Conservation (phyloP, 2,888 invertebrate species). For the Sinohyriopsis cumingii region DNA sequence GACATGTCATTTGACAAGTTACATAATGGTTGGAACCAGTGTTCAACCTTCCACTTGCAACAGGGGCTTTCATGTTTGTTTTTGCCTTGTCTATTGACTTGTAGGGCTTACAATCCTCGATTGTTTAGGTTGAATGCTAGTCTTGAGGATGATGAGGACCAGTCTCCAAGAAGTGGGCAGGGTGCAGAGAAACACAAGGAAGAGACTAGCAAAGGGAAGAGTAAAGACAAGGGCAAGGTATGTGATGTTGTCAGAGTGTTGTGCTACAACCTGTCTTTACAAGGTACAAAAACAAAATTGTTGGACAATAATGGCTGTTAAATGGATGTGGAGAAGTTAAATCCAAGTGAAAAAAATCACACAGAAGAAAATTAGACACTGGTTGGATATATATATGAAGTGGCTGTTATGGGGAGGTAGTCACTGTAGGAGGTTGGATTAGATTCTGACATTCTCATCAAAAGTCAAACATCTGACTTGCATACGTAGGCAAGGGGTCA, state of each 20-base stretch:
- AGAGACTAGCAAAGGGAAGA: conserved; percentile 21
- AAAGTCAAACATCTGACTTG: no score
- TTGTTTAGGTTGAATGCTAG: conserved; percentile 52
- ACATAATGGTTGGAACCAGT: conserved; percentile 1
- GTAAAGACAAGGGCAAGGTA: conserved; percentile 41
- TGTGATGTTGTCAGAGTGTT: background rate
- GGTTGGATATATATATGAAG: no score
- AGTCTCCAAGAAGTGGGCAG: conserved; percentile 17
- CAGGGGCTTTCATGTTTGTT: conserved; percentile 26
- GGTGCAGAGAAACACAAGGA: conserved; percentile 19
- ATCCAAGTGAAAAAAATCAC: no score
- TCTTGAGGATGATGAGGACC: conserved; percentile 17
- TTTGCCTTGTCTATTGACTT: conserved; percentile 40
- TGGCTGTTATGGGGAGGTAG: no score
- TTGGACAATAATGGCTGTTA: no score
- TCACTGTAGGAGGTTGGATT: no score
- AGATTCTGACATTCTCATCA: no score
- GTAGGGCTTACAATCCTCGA: conserved; percentile 57
- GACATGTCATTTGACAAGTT: background rate
- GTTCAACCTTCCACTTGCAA: conserved; percentile 31
- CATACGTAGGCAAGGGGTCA: no score
- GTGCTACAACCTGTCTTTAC: no score
- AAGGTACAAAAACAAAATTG: no score
- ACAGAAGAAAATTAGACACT: no score
- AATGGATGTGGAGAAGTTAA: no score